Percentiles rank a stretch among this genome's conserved stretches.
phyloP scores from a whole-genome alignment of 2,888 invertebrate species.

The Tribolium freemani region DNA sequence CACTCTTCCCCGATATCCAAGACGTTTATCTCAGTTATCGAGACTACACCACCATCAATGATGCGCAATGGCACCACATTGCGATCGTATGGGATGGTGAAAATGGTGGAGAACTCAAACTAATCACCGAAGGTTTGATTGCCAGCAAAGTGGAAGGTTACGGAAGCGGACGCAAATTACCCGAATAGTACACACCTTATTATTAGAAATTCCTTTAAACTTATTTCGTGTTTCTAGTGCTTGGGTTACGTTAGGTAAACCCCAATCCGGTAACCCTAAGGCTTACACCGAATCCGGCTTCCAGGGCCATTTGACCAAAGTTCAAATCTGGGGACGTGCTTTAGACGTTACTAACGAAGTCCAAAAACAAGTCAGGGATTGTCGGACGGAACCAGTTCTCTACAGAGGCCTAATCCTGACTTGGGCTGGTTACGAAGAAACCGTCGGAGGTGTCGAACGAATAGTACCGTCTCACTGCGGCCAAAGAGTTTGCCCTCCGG shows the following conservation, averaged over 20 bases:
- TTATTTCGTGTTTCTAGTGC: slow-evolving; percentile 72
- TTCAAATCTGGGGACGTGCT: slow-evolving; percentile 94
- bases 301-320: slow-evolving; percentile 94
- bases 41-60: slow-evolving; percentile 93
- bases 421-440: slow-evolving; percentile 95
- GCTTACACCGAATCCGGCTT: slow-evolving; percentile 92
- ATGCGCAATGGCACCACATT: slow-evolving; percentile 97
- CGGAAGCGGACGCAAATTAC: slow-evolving; percentile 84
- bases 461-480: slow-evolving; percentile 94
- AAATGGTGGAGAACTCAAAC: slow-evolving; percentile 86
- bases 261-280: slow-evolving; percentile 84
- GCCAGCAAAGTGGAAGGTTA: slow-evolving; percentile 94
- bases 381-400: slow-evolving; percentile 91
- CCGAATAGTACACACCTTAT: slow-evolving; percentile 79
- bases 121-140: slow-evolving; percentile 96
- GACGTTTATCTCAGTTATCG: slow-evolving; percentile 92
- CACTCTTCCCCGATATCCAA: slow-evolving; percentile 88
- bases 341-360: slow-evolving; percentile 93
- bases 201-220: not conserved
- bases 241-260: slow-evolving; percentile 94
- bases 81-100: slow-evolving; percentile 95
- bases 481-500: slow-evolving; percentile 88
- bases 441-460: slow-evolving; percentile 90
- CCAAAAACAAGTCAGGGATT: slow-evolving; percentile 94
- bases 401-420: slow-evolving; percentile 88